Evolutionary conservation across 2,888 invertebrate genomes (phyloP), one percentile per base, ranked within the genome.

Genomic region (Phalangium opilio): DNA sequence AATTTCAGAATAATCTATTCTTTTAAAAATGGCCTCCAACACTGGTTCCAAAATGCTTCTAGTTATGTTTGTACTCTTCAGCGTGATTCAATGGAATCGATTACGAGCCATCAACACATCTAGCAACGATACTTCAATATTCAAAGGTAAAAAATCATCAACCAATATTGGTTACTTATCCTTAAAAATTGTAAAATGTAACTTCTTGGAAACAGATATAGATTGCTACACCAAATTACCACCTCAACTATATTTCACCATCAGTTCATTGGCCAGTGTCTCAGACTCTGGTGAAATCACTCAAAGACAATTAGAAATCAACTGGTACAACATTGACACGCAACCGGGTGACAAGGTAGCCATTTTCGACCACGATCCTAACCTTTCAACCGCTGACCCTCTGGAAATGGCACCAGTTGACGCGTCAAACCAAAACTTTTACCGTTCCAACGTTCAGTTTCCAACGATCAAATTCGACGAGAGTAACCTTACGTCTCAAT

Each of bases 181-280:
- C 8, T 27, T 27, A 7, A 27, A 8, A 27, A 27, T 8, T 27
- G 27, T 27, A 27, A 27, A 27, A 27, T 27, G 27, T 27, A 27
- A 27, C 27, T 27, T 27, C 27, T 27, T 8, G 8, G 8, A 27
- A 27, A 7, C 8, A 27, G 27, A 27, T 27, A 27, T 27, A 7
- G 27, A 27, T 27, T 27, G 27, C 27, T 8, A 27, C 27, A 27
- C 27, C 4, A 27, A 8, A 27, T 27, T 8, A 27, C 27, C 27
- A 4, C 27, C 27, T 27, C 27, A 27, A 27, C 27, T 27, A 27
- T 27, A 27, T 27, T 46, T 60, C 21, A 59, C 56, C 7, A 50
- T 60, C 8, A 57, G 54, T 3, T 53, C 60, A 12, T 41, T 59
- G 43, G 58, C 56, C 5, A 43, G 47, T 2, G 49, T 51, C 18